A percentile compares a stretch with the other conserved stretches of the same genome.
phyloP scores from a whole-genome alignment of 37 sponge, comb jelly and placozoan genomes.

The Amphimedon queenslandica region DNA sequence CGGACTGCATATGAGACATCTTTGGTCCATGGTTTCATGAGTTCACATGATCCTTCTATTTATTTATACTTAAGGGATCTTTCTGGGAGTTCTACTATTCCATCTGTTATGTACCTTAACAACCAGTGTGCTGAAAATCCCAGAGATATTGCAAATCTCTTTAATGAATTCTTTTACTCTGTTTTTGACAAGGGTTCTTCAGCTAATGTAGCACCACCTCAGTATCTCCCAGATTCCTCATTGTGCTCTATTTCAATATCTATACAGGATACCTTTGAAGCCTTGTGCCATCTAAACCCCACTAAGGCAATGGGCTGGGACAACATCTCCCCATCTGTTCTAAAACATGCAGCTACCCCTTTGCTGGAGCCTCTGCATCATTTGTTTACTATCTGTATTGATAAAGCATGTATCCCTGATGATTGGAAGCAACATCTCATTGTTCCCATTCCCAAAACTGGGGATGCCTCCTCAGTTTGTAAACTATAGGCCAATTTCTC shows the following conservation, averaged over 20 bases:
- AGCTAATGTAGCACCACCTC: no score
- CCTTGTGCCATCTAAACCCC: neutral
- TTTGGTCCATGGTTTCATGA: no score
- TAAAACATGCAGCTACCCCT: slow-evolving; percentile 3
- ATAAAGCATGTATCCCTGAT: neutral
- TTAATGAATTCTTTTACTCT: no score
- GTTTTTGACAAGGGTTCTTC: no score
- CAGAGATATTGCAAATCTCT: neutral
- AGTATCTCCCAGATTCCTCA: neutral
- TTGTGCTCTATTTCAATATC: neutral
- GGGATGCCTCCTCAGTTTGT: neutral
- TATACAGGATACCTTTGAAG: neutral
- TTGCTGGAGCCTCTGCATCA: slow-evolving; percentile 4
- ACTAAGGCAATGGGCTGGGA: slow-evolving; percentile 6
- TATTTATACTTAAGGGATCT: no score
- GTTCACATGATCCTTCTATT: no score
- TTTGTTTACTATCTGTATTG: neutral
- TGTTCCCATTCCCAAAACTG: neutral
- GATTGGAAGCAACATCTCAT: neutral
- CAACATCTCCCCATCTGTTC: neutral
- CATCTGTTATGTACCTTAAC: neutral
- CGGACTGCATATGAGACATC: neutral
- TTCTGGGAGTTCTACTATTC: neutral
- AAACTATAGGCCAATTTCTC: neutral
- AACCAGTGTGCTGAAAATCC: neutral